Evolutionary conservation across 2,113 vertebrate genomes (phyloP), one percentile per base, ranked within the genome.

Genomic region (Riparia riparia): DNA sequence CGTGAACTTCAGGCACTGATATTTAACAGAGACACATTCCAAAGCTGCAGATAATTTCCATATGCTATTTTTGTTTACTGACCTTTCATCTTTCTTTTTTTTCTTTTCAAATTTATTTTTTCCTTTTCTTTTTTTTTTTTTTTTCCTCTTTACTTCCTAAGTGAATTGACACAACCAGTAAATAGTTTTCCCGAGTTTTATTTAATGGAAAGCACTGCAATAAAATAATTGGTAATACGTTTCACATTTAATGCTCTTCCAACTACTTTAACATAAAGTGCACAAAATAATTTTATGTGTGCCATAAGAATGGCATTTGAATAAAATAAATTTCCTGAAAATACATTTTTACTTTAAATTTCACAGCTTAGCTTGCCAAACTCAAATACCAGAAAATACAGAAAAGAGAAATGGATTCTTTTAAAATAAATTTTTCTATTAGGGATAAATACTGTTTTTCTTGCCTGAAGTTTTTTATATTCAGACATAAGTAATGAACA

Each of bases 1-100:
- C 78, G 39, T 63, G 83, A 91, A 60, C 21, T 89, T 44, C 74
- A 89, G 60, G 58, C 64, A 70, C 51, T 89, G 83, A 82, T 94
- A 94, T 91, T 97, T 97, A 90, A 70, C 42, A 84, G 63, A 84
- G 17, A 5, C 10, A 51, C 80, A 78, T 86, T 90, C 76, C 32
- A 91, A 74, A 79, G 28, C 29, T 84, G 61, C 60, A 84, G 29
- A 86, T 45, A 26, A 81, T 71, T 92, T 89, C 32, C 82, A 90
- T 78, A 66, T 16, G 45, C 64, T 95, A 63, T 86, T 94, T 93
- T 82, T 90, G 54, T 70, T 66, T 78, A 24, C 6, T 86, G 64
- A 77, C 24, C 32, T 90, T 88, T 41, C 37, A 41, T 47, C 9
- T 50, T 44, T 31, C 4, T 64, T 21, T 42, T 66, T 66, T 70